Conservation (phyloP, 2,888 invertebrate genomes). For the Prosapia bicincta region DNA sequence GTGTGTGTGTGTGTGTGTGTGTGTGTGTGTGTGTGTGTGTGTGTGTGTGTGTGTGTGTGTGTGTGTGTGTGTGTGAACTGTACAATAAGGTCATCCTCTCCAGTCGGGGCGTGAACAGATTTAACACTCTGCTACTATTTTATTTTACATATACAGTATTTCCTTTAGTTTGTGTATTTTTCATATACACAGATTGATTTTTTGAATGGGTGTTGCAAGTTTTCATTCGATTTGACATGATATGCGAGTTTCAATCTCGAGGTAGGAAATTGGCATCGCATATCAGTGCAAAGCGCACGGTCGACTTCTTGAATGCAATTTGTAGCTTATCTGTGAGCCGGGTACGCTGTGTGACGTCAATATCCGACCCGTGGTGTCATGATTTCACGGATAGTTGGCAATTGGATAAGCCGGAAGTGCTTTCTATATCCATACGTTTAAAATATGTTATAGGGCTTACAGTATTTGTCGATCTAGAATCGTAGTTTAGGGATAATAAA, state of each 20-base stretch:
- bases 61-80: no score
- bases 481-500: no score
- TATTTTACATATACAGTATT: background rate
- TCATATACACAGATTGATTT: background rate
- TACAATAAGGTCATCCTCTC: no score
- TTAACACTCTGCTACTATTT: no score
- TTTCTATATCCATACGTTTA: background rate
- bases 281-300: background rate
- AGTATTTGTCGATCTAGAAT: no score
- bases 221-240: background rate
- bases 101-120: no score
- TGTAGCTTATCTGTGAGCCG: background rate
- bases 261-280: background rate
- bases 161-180: background rate
- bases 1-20: no score
- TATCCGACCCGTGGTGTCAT: background rate
- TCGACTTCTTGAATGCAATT: background rate
- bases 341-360: background rate
- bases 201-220: background rate
- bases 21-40: no score
- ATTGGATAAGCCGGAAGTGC: background rate
- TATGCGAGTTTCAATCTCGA: background rate
- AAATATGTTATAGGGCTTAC: no score
- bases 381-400: background rate
- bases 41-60: no score